Percentiles rank a stretch among this genome's conserved stretches.
Conservation (phyloP, 2,797 vertebrate species). For the Pseudopleuronectes americanus region DNA sequence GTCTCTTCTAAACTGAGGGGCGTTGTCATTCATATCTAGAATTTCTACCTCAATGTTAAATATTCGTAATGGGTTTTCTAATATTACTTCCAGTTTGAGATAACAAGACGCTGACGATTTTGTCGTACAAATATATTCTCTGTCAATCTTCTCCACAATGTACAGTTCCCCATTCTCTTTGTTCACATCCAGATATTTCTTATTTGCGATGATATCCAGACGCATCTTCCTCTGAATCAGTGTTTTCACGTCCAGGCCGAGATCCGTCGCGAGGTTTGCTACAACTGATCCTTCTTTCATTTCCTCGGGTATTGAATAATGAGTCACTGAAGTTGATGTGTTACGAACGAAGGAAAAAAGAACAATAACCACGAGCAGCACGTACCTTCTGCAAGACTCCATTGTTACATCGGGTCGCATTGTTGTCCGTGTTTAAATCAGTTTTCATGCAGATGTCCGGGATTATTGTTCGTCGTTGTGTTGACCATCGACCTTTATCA, state of each 20-base stretch:
- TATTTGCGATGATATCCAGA: constrained; percentile 61
- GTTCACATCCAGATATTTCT: constrained; percentile 65
- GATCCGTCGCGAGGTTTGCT: constrained; percentile 68
- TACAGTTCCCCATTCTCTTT: constrained; percentile 64
- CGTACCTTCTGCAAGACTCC: constrained; percentile 56
- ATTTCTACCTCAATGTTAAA: constrained; percentile 72
- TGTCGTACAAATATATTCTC: constrained; percentile 56
- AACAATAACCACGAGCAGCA: constrained; percentile 10
- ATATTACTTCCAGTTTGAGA: constrained; percentile 58
- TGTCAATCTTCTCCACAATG: constrained; percentile 68
- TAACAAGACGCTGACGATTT: constrained; percentile 52
- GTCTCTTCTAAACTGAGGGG: constrained; percentile 46
- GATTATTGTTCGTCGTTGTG: no score
- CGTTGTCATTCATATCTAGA: constrained; percentile 74
- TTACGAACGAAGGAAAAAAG: constrained; percentile 24
- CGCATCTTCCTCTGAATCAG: constrained; percentile 59
- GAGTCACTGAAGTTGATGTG: constrained; percentile 46
- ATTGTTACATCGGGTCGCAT: constrained; percentile 4
- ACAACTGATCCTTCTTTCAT: constrained; percentile 67
- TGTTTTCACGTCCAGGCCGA: constrained; percentile 58
- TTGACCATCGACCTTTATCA: no score
- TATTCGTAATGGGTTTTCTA: constrained; percentile 67
- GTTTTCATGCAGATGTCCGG: no score
- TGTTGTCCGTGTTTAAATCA: background rate
- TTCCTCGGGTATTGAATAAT: constrained; percentile 72